These are phyloP conservation scores for Chondrilla cf. caribensis DNA, from an alignment of 37 sponge, comb jelly and placozoan genomes.

Conservation along the genomic window DNA sequence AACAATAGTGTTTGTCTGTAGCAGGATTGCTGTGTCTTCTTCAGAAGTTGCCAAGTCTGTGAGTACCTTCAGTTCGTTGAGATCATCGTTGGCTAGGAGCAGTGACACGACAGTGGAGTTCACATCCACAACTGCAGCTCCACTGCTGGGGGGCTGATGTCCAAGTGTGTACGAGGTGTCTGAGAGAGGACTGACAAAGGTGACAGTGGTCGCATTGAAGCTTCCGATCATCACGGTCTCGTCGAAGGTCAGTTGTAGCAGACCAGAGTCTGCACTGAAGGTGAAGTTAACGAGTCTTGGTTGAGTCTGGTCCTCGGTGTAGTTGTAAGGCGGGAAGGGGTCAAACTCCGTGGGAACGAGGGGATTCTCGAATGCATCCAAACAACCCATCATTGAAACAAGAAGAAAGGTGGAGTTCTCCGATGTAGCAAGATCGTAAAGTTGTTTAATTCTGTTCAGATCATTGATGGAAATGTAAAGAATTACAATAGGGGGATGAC, in stretches of 20 bases:
- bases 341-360: constrained; percentile 10
- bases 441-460: constrained; percentile 69
- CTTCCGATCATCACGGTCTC: constrained; percentile 66
- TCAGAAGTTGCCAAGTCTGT: constrained; percentile 50
- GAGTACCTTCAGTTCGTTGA: constrained; percentile 77
- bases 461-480: constrained; percentile 58
- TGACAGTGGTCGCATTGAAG: constrained; percentile 53
- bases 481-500: constrained; percentile 73
- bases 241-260: constrained; percentile 73
- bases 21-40: constrained; percentile 44
- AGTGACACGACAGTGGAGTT: constrained; percentile 66
- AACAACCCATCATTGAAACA: constrained; percentile 31
- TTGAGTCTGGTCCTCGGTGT: constrained; percentile 51
- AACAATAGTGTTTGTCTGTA: constrained; percentile 30
- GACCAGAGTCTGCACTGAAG: constrained; percentile 68
- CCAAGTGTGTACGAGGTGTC: constrained; percentile 53
- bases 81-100: constrained; percentile 57
- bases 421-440: constrained; percentile 44
- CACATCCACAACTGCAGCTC: constrained; percentile 23
- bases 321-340: constrained; percentile 30
- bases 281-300: constrained; percentile 58
- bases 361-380: constrained; percentile 55
- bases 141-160: constrained; percentile 41
- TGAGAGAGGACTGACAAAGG: constrained; percentile 47
- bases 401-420: constrained; percentile 56